phyloP scores from a whole-genome alignment of 2,888 invertebrate genomes.

The Aphrophora alni region DNA sequence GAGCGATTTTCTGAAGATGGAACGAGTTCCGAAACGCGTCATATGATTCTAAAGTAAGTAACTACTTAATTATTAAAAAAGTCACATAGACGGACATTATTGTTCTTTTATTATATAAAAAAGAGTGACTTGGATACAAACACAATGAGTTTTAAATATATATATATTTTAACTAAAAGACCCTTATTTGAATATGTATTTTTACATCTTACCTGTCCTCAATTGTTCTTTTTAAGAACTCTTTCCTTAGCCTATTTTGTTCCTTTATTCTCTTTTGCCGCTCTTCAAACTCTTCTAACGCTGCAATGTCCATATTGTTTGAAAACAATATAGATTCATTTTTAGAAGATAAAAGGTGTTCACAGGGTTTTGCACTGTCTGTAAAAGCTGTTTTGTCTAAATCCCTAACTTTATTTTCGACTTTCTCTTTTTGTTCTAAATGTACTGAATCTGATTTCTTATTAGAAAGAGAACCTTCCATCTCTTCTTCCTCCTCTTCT shows the following conservation, averaged over 20 bases:
- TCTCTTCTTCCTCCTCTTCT: constrained; percentile 30
- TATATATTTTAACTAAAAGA: too few species aligned
- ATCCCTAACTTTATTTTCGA: not conserved
- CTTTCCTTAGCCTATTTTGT: constrained; percentile 78
- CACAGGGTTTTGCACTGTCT: not conserved
- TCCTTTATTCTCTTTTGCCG: constrained; percentile 79
- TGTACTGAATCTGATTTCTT: not conserved
- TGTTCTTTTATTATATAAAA: too few species aligned
- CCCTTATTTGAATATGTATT: too few species aligned
- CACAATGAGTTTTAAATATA: too few species aligned
- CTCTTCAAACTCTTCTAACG: constrained; percentile 34
- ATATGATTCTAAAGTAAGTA: too few species aligned
- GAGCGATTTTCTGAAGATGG: too few species aligned
- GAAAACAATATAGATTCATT: not conserved
- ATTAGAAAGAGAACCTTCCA: not conserved
- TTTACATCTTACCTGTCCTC: constrained; percentile 70
- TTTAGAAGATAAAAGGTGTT: not conserved
- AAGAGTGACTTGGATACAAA: too few species aligned
- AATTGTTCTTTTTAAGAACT: constrained; percentile 73
- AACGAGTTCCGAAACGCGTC: too few species aligned
- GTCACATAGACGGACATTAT: too few species aligned
- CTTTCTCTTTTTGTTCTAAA: not conserved
- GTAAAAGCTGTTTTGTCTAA: not conserved
- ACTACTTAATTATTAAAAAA: too few species aligned
- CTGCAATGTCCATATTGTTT: not conserved